A percentile compares a stretch with the other conserved stretches of the same genome.
Evolutionary conservation across 2,113 vertebrate species (phyloP).

Genomic region (Nipponia nippon): DNA sequence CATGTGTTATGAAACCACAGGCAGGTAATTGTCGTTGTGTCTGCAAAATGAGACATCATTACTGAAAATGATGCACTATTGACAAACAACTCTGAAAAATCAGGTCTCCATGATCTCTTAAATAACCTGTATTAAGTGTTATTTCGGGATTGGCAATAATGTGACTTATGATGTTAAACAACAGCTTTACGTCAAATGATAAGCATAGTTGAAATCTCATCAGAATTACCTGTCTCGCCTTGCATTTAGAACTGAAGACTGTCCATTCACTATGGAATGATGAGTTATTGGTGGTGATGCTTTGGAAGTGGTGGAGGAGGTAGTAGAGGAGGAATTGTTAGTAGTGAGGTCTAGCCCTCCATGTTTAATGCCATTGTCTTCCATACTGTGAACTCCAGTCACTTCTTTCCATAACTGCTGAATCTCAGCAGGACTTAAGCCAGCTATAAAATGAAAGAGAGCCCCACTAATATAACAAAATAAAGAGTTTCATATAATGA

Average conservation of each 20-base stretch:
- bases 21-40: neutral
- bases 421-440: conserved; percentile 96
- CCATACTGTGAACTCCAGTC: conserved; percentile 88
- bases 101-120: neutral
- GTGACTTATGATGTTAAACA: neutral
- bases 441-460: conserved; percentile 82
- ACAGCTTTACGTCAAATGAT: neutral
- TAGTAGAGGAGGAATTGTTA: conserved; percentile 96
- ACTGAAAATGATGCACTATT: neutral
- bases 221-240: conserved; percentile 90
- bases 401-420: conserved; percentile 99
- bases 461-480: conserved; percentile 64
- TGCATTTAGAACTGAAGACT: conserved; percentile 93
- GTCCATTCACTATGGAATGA: conserved; percentile 96
- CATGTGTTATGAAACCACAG: neutral
- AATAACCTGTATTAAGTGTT: neutral
- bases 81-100: neutral
- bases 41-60: neutral
- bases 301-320: conserved; percentile 98
- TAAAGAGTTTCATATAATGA: conserved; percentile 57
- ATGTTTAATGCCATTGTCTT: conserved; percentile 89
- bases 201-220: conserved; percentile 1
- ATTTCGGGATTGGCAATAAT: neutral
- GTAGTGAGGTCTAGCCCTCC: conserved; percentile 96
- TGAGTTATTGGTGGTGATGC: conserved; percentile 96